Base-by-base conservation (phyloP, 2,113 vertebrate genomes). In the Pterophyllum scalare region DNA sequence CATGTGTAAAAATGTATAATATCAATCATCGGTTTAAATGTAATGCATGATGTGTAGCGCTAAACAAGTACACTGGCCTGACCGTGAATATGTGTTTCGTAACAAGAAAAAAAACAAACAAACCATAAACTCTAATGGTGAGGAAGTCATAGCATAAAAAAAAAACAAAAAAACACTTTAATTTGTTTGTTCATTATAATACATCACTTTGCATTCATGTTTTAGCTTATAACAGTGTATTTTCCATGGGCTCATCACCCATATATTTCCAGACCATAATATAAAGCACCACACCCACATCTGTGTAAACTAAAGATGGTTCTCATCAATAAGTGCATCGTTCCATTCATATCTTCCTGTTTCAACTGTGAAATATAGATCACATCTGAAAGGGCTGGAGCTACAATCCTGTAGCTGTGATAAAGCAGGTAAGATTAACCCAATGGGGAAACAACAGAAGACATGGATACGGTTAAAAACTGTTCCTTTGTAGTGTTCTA, bases 151-250 rank as follows among this genome's bases (percentile, higher is more conserved):
- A 54, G 52, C 49, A 52, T n/a, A 19, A 19, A 70, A 28, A 70
- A 83, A 87, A 52, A 84, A 13, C 67, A 17, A 59, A 86, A 82
- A 72, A 90, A 92, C 76, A 87, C 52, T 31, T 24, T 19, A 77
- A 33, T 86, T 35, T 80, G 38, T 87, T 89, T 84, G 19, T 81
- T 83, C 59, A 80, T 75, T 79, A 61, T 85, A 89, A 76, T 79
- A 87, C 60, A 87, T 85, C 72, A 84, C 77, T 91, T 83, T 72
- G 13, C 62, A 79, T 70, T 89, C 12, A 84, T 80, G 54, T 82
- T 89, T 58, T 93, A 95, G 94, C 93, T 95, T 95, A 95, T 95
- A 90, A 87, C 80, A 88, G 86, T 93, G 91, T 91, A 86, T 85
- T 56, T 80, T 70, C 20, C 14, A 76, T 56, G 61, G 87, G 88